Base-by-base conservation (phyloP, 2,113 vertebrate genomes). In the Argyrosomus japonicus region DNA sequence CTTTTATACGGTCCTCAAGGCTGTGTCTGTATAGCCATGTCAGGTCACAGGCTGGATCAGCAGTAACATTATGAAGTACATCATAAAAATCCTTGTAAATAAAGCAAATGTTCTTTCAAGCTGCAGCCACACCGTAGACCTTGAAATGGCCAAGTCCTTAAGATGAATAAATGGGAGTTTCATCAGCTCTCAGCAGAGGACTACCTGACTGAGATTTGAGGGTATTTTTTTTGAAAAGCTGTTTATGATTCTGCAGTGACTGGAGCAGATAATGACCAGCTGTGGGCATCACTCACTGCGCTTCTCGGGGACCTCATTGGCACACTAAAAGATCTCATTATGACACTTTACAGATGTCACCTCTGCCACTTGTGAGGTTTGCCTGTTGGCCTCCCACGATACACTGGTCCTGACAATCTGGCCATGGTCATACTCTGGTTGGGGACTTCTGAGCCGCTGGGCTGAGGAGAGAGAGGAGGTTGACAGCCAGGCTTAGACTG, bases 331-430 rank as follows among this genome's bases (percentile, higher is more conserved):
- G 83, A 86, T 82, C 89, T 92, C 91, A 89, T 93, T 91, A 91
- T 90, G 89, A 73, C 90, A 89, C 84, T 90, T 94, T 92, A 92
- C 91, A 95, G 92, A 91, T 94, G 93, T 93, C 87, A 89, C 85
- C 91, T 83, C 90, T 83, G 85, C 81, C 80, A 76, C 90, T 87
- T 72, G 85, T 75, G 87, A 88, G 79, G 47, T 69, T 87, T 23
- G 77, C 57, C 82, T 32, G 15, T 73, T 79, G 82, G 84, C 87
- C 85, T 91, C 80, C 77, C 61, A 60, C 14, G 70, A 53, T 68
- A 64, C 21, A 19, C 57, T 29, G 82, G 58, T 80, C 54, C 76
- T 72, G 79, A 83, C 83, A 81, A 63, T 81, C 77, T 77, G 85
- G 87, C 82, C 77, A 2, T 0, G n/a, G 82, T 78, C 87, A 43